Percentiles rank a stretch among this genome's conserved stretches.
Evolutionary conservation across 64 coral and sea anemone genomes (phyloP).

Genomic region (Pocillopora damicornis): DNA sequence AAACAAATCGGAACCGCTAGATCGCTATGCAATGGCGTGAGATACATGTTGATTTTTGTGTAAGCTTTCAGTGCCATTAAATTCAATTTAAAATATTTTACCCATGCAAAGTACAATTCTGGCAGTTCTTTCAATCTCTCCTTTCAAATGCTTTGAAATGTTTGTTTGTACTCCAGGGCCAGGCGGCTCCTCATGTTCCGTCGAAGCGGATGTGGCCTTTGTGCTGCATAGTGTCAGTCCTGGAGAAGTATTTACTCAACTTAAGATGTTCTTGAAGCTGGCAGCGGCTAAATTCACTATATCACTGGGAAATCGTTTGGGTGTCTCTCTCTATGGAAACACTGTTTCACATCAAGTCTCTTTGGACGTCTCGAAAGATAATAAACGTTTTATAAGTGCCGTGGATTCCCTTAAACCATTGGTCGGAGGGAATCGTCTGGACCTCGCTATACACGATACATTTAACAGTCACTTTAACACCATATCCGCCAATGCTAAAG

Average conservation of each 20-base stretch:
- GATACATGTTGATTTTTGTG: no score
- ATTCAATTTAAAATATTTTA: background rate
- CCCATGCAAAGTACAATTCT: background rate
- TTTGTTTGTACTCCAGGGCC: background rate
- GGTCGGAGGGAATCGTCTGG: background rate
- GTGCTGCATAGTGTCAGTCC: background rate
- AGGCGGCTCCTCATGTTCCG: background rate
- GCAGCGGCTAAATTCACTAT: background rate
- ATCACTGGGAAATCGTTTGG: background rate
- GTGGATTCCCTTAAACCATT: background rate
- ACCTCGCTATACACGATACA: background rate
- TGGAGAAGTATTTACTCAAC: background rate
- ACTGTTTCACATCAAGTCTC: background rate
- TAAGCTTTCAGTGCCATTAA: no score
- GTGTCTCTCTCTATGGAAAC: background rate
- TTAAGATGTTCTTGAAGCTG: background rate
- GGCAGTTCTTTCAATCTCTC: no score
- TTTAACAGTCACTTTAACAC: background rate
- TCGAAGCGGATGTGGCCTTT: background rate
- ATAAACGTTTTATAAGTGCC: background rate
- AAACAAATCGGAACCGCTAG: no score
- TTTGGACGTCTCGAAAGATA: constrained; percentile 5
- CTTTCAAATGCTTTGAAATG: no score
- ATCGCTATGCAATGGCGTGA: no score
- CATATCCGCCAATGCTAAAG: background rate